A percentile compares a stretch with the other conserved stretches of the same genome.
Evolutionary conservation across 2,888 invertebrate genomes (phyloP).

Genomic region (Stenoptilia bipunctidactyla): DNA sequence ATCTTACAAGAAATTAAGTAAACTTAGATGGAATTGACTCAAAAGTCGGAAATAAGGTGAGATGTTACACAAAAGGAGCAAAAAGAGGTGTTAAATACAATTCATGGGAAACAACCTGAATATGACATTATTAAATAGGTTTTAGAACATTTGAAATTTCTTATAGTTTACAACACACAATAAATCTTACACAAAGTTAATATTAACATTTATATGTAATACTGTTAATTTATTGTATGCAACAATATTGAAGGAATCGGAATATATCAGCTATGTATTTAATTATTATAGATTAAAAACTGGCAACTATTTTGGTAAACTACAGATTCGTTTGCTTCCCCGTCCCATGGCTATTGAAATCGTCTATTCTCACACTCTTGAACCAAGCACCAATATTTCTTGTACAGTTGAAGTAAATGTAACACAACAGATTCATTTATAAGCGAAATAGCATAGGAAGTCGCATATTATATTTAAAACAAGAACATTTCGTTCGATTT

Average conservation of each 20-base stretch:
- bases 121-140: neutral
- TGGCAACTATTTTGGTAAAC: conserved; percentile 6
- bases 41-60: too few species aligned
- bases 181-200: conserved; percentile 29
- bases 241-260: conserved; percentile 11
- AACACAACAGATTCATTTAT: neutral
- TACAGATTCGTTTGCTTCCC: conserved; percentile 51
- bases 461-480: too few species aligned
- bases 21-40: too few species aligned
- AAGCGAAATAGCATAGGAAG: too few species aligned
- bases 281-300: neutral
- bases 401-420: conserved; percentile 45
- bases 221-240: conserved; percentile 36
- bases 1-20: too few species aligned
- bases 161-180: conserved; percentile 21
- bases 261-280: conserved; percentile 15
- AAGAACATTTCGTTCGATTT: too few species aligned
- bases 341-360: conserved; percentile 56
- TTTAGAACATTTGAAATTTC: conserved; percentile 12
- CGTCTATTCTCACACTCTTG: conserved; percentile 55
- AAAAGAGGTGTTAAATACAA: too few species aligned
- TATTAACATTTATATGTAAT: conserved; percentile 25
- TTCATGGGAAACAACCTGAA: too few species aligned
- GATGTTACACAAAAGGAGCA: too few species aligned
- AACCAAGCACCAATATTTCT: conserved; percentile 42